Base-by-base conservation (phyloP, 2,113 vertebrate genomes). In the Astur gentilis region DNA sequence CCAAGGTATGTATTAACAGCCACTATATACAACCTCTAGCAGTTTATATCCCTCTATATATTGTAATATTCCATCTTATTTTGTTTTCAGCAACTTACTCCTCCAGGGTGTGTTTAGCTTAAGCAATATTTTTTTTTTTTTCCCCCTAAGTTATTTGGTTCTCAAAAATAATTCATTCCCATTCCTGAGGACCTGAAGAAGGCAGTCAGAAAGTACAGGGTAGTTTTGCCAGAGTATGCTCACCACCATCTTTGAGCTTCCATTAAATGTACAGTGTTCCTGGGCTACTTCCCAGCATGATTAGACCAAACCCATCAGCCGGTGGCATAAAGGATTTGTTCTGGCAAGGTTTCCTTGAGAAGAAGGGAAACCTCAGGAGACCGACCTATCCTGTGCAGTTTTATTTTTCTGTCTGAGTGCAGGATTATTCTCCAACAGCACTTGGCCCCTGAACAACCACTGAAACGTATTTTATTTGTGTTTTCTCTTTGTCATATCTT, bases 301-400 rank as follows among this genome's bases (percentile, higher is more conserved):
- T 71, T 38, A 78, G 52, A 94, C 80, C 80, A 69, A 92, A 71
- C 49, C 64, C 89, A 50, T 26, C 86, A 76, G 76, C 34, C 1
- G 2, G 52, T 79, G 92, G 69, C 69, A 78, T 13, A 55, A 87
- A 93, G 47, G 65, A 62, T 92, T 80, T 85, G 60, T 90, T 90
- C 88, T 94, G 92, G 88, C 86, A 84, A 79, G 71, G 8, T 73
- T 94, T 78, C 47, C 57, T 87, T 93, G 89, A 92, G 89, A 81
- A 83, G 85, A 61, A 89, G 61, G 57, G 73, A 96, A 89, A 72
- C 70, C 87, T 91, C 91, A 69, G 58, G 70, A 93, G 66, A 72
- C 84, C 1, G 6, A 89, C 90, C 93, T 73, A 76, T 91, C 65
- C 62, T 86, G 21, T 69, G 40, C 60, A 80, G 89, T 82, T 91